Percentiles rank a stretch among this genome's conserved stretches.
Conservation (phyloP, 2,888 invertebrate species). For the Lithosia quadra region DNA sequence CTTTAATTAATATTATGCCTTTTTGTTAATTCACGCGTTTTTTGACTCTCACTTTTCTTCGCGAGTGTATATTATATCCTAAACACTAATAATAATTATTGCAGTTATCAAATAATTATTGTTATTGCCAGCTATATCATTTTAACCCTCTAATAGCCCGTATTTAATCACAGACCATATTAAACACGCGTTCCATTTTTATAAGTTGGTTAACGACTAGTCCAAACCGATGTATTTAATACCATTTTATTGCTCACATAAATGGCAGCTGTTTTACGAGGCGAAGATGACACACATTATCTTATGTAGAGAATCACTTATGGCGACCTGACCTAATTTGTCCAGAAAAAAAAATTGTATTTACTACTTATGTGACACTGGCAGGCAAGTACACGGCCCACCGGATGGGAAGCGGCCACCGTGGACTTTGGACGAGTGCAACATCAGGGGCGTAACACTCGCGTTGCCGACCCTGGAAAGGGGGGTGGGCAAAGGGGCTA, state of each 20-base stretch:
- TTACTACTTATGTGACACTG: too few relatives aligned
- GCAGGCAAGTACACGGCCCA: too few relatives aligned
- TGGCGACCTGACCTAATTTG: slow-evolving; percentile 6
- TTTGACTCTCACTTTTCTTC: not conserved
- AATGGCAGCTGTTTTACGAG: slow-evolving; percentile 15
- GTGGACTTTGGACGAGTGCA: too few relatives aligned
- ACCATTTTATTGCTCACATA: slow-evolving; percentile 16
- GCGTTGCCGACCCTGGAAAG: too few relatives aligned
- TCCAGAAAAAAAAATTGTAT: not conserved
- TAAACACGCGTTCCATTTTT: slow-evolving; percentile 37
- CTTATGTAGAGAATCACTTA: not conserved
- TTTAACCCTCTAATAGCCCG: not conserved
- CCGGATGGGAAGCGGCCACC: too few relatives aligned
- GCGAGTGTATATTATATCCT: not conserved
- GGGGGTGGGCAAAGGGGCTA: too few relatives aligned
- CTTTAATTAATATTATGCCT: too few relatives aligned
- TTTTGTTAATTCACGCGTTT: not conserved
- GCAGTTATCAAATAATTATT: slow-evolving; percentile 5
- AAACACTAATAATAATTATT: not conserved
- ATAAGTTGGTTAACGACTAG: slow-evolving; percentile 37
- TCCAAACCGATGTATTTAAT: slow-evolving; percentile 24
- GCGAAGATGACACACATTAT: slow-evolving; percentile 19
- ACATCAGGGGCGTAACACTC: too few relatives aligned
- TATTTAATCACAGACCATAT: slow-evolving; percentile 22
- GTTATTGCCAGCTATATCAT: not conserved